A percentile compares a stretch with the other conserved stretches of the same genome.
Evolutionary conservation across 1,140 invertebrate species (phyloP).

Genomic region (Drosophila navojoa): DNA sequence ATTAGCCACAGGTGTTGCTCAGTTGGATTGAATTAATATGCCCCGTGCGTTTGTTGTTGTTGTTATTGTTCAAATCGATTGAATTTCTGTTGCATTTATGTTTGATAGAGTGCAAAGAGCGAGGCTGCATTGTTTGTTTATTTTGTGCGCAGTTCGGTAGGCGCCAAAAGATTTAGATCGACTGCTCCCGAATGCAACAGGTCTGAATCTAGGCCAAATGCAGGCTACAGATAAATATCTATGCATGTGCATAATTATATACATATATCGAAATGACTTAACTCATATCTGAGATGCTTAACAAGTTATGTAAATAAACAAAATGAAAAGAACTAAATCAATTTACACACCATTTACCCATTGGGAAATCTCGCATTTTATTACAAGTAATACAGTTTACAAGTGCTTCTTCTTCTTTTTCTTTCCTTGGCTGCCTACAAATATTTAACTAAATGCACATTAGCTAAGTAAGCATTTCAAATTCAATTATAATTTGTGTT

Average conservation of each 20-base stretch:
- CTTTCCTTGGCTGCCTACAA: no score
- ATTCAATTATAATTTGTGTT: conserved; percentile 7
- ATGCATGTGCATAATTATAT: no score
- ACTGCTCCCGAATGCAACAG: conserved; percentile 40
- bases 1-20: conserved; percentile 24
- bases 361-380: no score
- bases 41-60: conserved; percentile 10
- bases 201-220: conserved; percentile 38
- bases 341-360: no score
- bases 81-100: conserved; percentile 57
- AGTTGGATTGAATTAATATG: conserved; percentile 49
- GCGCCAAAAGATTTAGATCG: conserved; percentile 66
- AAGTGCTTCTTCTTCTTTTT: no score
- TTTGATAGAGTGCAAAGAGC: conserved; percentile 58
- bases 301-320: no score
- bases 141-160: conserved; percentile 57
- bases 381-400: background rate
- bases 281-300: no score
- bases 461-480: background rate
- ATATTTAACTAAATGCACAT: background rate
- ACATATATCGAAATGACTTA: no score
- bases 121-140: conserved; percentile 28
- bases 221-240: background rate
- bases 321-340: no score
- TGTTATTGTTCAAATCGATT: conserved; percentile 52